phyloP scores from a whole-genome alignment of 2,888 invertebrate species.

The Lithophane leautieri region DNA sequence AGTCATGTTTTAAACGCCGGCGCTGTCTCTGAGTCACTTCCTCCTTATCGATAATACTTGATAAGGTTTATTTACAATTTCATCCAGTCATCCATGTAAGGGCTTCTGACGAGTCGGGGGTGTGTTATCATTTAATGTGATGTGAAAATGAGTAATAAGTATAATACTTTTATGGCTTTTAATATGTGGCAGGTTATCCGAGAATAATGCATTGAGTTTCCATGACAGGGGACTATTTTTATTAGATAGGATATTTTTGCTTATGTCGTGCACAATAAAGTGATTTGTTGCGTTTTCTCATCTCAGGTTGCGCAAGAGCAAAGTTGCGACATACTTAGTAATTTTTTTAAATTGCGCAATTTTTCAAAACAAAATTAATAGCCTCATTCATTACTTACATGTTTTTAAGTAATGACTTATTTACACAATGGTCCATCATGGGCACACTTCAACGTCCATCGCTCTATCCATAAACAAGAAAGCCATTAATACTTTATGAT shows the following conservation, averaged over 20 bases:
- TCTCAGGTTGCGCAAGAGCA: neutral
- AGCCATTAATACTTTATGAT: constrained; percentile 19
- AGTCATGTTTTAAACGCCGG: constrained; percentile 61
- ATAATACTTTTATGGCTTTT: constrained; percentile 23
- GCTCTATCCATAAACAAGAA: constrained; percentile 31
- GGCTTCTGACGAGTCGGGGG: constrained; percentile 27
- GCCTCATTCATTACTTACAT: neutral
- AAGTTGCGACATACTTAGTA: neutral
- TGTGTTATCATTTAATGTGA: constrained; percentile 37
- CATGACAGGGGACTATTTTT: neutral
- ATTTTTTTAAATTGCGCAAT: neutral
- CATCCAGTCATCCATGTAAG: constrained; percentile 45
- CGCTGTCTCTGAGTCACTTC: constrained; percentile 63
- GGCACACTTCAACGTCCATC: constrained; percentile 19
- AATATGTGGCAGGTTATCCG: constrained; percentile 15
- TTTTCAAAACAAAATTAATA: neutral
- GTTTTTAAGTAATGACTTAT: constrained; percentile 6
- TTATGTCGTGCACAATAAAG: neutral
- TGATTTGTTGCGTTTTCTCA: constrained; percentile 3
- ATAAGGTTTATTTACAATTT: constrained; percentile 58
- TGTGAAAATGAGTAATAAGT: constrained; percentile 36
- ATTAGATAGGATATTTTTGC: neutral
- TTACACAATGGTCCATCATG: constrained; percentile 30
- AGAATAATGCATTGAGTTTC: neutral
- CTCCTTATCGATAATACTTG: constrained; percentile 52